A percentile compares a stretch with the other conserved stretches of the same genome.
phyloP scores from a whole-genome alignment of 2,113 vertebrate genomes.

The Nycticryphes semicollaris region DNA sequence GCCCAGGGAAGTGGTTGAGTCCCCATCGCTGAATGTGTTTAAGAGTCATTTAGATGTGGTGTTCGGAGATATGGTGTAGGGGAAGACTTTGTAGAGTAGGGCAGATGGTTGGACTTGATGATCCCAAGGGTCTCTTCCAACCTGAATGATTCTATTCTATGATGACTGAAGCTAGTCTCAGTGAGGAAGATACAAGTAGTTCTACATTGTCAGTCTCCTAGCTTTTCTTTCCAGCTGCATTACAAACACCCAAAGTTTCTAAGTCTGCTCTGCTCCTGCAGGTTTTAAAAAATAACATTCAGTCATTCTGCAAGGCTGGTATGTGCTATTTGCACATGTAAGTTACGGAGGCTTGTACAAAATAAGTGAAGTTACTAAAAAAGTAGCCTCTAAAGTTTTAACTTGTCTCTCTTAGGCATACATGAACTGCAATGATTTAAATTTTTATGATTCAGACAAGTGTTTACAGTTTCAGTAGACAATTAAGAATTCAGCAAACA shows the following conservation, averaged over 20 bases:
- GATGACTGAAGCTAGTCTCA: neutral
- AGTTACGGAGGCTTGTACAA: neutral
- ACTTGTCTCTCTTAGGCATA: neutral
- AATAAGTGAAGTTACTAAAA: neutral
- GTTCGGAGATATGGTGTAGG: no score
- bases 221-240: neutral
- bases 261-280: neutral
- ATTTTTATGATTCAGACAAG: neutral
- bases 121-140: no score
- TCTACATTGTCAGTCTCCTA: neutral
- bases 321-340: neutral
- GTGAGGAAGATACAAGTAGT: no score
- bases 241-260: neutral
- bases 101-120: no score
- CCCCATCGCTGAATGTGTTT: no score
- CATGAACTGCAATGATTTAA: fast-evolving
- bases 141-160: no score
- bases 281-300: neutral
- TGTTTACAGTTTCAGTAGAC: neutral
- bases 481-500: neutral
- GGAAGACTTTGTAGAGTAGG: no score
- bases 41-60: no score
- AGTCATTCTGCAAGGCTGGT: neutral
- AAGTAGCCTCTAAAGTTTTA: neutral
- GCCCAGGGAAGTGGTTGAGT: no score